Base-by-base conservation (phyloP, 2,113 vertebrate genomes). In the Oreochromis tanganicae region DNA sequence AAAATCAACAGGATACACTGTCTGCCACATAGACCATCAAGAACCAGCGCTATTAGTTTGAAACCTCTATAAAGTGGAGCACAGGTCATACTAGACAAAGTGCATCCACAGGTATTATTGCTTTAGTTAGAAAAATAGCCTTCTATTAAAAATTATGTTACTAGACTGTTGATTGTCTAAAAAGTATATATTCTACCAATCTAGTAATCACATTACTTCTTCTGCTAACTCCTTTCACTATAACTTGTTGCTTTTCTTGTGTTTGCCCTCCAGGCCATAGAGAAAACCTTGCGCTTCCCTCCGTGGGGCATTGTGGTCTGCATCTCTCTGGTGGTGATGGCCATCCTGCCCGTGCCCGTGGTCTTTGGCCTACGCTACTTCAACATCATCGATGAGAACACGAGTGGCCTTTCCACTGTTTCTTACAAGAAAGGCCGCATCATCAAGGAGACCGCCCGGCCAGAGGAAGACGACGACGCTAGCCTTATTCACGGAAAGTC, bases 361-460 rank as follows among this genome's bases (percentile, higher is more conserved):
- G 97, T 99, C 82, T 97, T 98, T 27, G 1, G 96, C 19, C 93
- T 99, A 82, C 98, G 97, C 86, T 96, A 87, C 88, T 98, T 96
- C 93, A 98, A 98, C 92, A 93, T 99, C 43, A 96, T 98, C 0
- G 97, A 97, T 8, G 97, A 98, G 3, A 95, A 87, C 88, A 93
- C 96, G 41, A 94, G 96, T 6, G 97, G 97, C 66, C 91, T 97
- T 87, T 97, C 98, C 24, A 92, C 97, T 21, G 97, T 98, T 55
- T 97, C 98, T 55, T 99, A 99, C 94, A 98, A 98, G 93, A 98
- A 98, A 96, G 99, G 97, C 9, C 96, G 97, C 46, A 97, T 98
- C 91, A 97, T 99, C 93, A 97, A 98, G 87, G 98, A 99, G 83
- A 96, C 93, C 11, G 91, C 95, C n/a, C 96, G 95, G 56, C 93